Evolutionary conservation across 2,113 vertebrate species (phyloP).

Genomic region (Crotalus viridis): DNA sequence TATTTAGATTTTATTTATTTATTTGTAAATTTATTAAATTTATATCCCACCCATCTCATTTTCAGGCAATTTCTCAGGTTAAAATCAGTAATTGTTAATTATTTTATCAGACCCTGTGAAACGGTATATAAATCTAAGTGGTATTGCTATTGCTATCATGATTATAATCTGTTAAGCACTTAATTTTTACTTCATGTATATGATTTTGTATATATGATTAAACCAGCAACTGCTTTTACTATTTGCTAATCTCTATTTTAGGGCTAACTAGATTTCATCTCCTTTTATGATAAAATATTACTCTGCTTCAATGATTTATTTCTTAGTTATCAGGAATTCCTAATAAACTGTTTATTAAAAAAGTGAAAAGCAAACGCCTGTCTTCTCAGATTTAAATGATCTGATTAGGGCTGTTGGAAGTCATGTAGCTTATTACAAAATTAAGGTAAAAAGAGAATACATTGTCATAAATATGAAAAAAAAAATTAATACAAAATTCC

Average conservation of each 20-base stretch:
- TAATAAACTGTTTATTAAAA: not conserved
- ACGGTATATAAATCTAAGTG: too few relatives aligned
- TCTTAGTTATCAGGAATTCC: not conserved
- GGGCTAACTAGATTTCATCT: not conserved
- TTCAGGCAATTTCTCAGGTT: too few relatives aligned
- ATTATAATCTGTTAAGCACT: not conserved
- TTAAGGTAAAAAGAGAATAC: not conserved
- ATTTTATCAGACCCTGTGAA: too few relatives aligned
- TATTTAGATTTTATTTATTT: not conserved
- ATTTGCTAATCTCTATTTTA: not conserved
- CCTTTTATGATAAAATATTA: not conserved
- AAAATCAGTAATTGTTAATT: too few relatives aligned
- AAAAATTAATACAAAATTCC: not conserved
- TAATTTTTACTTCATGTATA: not conserved
- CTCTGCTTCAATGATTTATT: not conserved
- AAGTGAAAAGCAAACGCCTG: not conserved
- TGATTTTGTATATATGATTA: not conserved
- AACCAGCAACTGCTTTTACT: not conserved
- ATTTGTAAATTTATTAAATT: too few relatives aligned
- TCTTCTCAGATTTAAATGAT: not conserved
- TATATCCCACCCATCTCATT: too few relatives aligned
- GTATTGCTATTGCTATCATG: not conserved
- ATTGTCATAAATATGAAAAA: constrained; percentile 3
- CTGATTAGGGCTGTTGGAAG: not conserved
- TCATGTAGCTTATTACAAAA: not conserved